Evolutionary conservation across 2,113 vertebrate species (phyloP).

Genomic region (Leucopsar rothschildi): DNA sequence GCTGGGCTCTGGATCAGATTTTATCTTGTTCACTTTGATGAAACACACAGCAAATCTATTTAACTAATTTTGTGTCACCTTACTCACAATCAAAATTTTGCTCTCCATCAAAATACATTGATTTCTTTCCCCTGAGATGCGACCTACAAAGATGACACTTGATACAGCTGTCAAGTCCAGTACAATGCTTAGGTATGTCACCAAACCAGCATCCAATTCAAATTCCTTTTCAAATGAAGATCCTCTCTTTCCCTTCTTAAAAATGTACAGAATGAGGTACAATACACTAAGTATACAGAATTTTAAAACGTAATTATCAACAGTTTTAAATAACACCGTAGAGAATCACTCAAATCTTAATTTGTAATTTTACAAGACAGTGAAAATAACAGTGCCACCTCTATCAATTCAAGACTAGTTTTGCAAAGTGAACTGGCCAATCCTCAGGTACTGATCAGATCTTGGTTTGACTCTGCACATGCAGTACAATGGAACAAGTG

Average conservation of each 20-base stretch:
- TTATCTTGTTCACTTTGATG: not conserved
- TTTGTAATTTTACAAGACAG: not conserved
- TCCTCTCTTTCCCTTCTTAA: not conserved
- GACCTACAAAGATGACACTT: not conserved
- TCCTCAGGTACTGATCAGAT: not conserved
- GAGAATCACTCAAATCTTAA: not conserved
- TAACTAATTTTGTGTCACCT: not conserved
- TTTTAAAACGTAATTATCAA: not conserved
- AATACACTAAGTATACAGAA: not conserved
- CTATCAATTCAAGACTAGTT: not conserved
- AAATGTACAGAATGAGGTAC: not conserved
- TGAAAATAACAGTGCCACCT: not conserved
- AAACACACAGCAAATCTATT: not conserved
- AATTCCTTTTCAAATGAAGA: not conserved
- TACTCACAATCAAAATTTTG: not conserved
- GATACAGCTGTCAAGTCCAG: not conserved
- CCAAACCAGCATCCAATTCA: not conserved
- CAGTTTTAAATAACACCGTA: not conserved
- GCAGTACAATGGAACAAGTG: not conserved
- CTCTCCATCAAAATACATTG: not conserved
- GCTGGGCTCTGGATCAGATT: not conserved
- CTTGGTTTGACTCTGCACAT: not conserved
- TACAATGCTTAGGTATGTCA: not conserved
- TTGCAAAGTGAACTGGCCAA: not conserved
- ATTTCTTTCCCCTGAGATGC: not conserved